Base-by-base conservation (phyloP, 2,797 vertebrate species). In the Lepidocolaptes lacrymiger region DNA sequence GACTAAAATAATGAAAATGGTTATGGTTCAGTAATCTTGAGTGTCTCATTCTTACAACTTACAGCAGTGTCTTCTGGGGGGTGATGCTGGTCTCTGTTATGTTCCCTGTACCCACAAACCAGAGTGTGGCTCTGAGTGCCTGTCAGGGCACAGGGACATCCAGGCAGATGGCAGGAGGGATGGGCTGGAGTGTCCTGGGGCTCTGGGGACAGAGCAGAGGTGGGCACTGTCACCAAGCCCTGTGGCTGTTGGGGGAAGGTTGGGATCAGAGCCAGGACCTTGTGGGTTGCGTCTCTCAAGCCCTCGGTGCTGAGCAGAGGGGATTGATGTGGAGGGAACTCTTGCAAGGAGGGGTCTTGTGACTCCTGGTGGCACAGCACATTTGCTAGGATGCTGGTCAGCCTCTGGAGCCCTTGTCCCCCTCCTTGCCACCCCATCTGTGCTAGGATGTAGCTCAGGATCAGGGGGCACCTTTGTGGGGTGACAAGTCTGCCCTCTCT, bases 131-230 rank as follows among this genome's bases (percentile, higher is more conserved):
- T 37, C 48, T 16, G 43, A 37, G 26, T 4, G 3, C 6, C n/a
- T 1, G 0, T 12, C 9, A 0, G 2, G 32, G 30, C 55, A 34
- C 0, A 0, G 54, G 36, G 32, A 7, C 11, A 14, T 44, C 21
- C 30, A 44, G 76, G n/a, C 5, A 7, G 34, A 52, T 55, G 51
- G 43, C 41, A 64, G 75, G 39, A 74, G 61, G 55, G 43, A 12
- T 0, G 10, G 56, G 19, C 9, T 44, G 64, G 46, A 41, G 24
- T 1, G 2, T 12, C 14, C 61, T 0, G 0, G 39, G 43, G 32
- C 14, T 27, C 28, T 27, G 56, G 16, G 12, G 55, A 23, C 2
- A 26, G 52, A 12, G 15, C 16, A 2, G 6, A 69, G 41, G 59
- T 2, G 3, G 68, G 30, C 0, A 10, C 43, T 39, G 71, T 44